Conservation (phyloP, 1,140 invertebrate species). For the Neotoxoptera formosana region DNA sequence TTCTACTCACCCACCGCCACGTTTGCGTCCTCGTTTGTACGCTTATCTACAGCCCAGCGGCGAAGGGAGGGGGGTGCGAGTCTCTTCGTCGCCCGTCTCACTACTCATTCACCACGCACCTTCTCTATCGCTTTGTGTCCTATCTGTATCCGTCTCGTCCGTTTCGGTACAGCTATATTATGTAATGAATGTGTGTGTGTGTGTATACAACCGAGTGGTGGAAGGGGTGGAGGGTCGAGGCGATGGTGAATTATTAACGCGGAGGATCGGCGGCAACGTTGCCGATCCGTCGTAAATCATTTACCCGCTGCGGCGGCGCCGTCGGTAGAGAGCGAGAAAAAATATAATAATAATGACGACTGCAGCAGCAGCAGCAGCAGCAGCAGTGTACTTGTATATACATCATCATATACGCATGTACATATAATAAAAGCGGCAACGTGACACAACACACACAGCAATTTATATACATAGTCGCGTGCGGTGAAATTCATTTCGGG, state of each 20-base stretch:
- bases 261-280: background rate
- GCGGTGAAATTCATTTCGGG: constrained; percentile 19
- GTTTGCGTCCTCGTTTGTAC: background rate
- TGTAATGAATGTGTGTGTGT: background rate
- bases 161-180: background rate
- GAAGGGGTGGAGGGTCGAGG: background rate
- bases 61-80: background rate
- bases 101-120: background rate
- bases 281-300: background rate
- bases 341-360: background rate
- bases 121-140: background rate
- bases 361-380: background rate
- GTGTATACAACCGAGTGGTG: too few relatives aligned
- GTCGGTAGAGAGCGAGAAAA: background rate
- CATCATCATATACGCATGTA: background rate
- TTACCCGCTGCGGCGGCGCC: too few relatives aligned
- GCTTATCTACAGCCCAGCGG: background rate
- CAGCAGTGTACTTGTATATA: background rate
- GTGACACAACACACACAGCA: background rate
- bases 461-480: background rate
- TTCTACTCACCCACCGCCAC: background rate
- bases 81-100: background rate
- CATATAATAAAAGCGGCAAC: constrained; percentile 40
- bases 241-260: background rate
- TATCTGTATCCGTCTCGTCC: background rate